Evolutionary conservation across 2,113 vertebrate species (phyloP), one percentile per base, ranked within the genome.

Genomic region (Notiomystis cincta): DNA sequence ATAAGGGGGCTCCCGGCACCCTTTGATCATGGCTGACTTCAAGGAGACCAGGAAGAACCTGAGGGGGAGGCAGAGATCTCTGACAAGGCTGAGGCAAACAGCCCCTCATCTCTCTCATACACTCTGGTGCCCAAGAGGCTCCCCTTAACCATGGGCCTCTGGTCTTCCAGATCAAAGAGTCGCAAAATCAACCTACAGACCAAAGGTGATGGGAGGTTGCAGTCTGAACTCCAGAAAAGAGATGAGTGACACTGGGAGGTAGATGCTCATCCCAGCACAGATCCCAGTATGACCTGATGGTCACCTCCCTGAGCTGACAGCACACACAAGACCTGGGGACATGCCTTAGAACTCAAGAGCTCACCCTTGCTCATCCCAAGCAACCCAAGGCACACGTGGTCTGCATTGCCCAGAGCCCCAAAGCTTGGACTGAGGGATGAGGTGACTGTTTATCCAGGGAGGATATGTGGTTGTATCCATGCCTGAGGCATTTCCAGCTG

Each of bases 21-120:
- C 99, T 79, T 98, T 99, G 92, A 99, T 98, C 99, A 99, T 99
- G 90, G 99, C 99, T 11, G 99, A 99, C 96, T 98, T 98, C 80
- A 99, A 95, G 53, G 98, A 98, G 18, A 97, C 95, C 88, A 99
- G 95, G 96, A 99, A 99, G 98, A 99, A 99, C 76, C 99, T 99
- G 95, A 13, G 66, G 19, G 15, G 66, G 80, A 79, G 50, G 53
- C 15, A 11, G 62, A 35, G 38, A n/a, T 31, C 45, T 75, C 57
- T 35, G 35, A 58, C 58, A 72, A 93, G 57, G 51, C 80, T 60
- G 31, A 8, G 25, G 22, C 44, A 71, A 71, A 71, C 18, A 73
- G 76, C 38, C 30, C 67, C 57, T 67, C 38, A 20, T 19, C 77
- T 76, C 37, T 50, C 23, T 35, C 61, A 30, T 0, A 3, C 0